Evolutionary conservation across 2,113 vertebrate species (phyloP).

Genomic region (Lipophrys pholis): DNA sequence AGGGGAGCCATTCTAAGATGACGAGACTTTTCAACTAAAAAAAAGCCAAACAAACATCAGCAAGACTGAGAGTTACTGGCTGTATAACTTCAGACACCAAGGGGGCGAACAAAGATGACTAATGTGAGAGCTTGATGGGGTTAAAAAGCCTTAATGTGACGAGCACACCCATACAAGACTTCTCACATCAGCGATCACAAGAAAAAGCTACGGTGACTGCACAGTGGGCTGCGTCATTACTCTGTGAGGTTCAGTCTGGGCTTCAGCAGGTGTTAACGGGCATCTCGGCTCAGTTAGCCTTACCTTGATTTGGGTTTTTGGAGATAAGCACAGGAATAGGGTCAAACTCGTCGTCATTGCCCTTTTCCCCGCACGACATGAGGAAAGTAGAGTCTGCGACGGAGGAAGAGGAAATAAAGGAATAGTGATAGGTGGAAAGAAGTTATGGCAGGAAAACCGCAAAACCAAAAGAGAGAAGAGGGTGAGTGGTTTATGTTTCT

Average conservation of each 20-base stretch:
- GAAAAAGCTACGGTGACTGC: conserved; percentile 19
- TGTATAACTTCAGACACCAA: conserved; percentile 36
- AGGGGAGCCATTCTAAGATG: conserved; percentile 50
- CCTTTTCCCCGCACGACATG: conserved; percentile 92
- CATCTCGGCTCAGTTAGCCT: conserved; percentile 72
- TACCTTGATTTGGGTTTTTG: conserved; percentile 99
- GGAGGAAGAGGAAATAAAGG: conserved; percentile 76
- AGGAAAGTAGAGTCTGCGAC: conserved; percentile 95
- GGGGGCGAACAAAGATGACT: conserved; percentile 32
- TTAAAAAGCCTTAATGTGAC: conserved; percentile 53
- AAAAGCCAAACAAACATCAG: conserved; percentile 57
- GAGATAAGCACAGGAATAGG: conserved; percentile 98
- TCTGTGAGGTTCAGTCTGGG: conserved; percentile 42
- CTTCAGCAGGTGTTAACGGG: conserved; percentile 50
- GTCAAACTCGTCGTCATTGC: conserved; percentile 97
- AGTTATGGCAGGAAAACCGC: conserved; percentile 53
- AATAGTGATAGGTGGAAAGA: conserved; percentile 52
- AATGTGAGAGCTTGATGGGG: conserved; percentile 61
- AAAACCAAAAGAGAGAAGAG: conserved; percentile 48
- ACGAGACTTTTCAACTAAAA: conserved; percentile 50
- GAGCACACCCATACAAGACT: conserved; percentile 48
- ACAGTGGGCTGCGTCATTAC: conserved; percentile 30
- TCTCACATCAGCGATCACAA: conserved; percentile 43
- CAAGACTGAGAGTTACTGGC: conserved; percentile 14
- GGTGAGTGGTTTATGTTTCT: conserved; percentile 55